Evolutionary conservation across 1,140 invertebrate species (phyloP), one percentile per base, ranked within the genome.

Genomic region (Achroia grisella): DNA sequence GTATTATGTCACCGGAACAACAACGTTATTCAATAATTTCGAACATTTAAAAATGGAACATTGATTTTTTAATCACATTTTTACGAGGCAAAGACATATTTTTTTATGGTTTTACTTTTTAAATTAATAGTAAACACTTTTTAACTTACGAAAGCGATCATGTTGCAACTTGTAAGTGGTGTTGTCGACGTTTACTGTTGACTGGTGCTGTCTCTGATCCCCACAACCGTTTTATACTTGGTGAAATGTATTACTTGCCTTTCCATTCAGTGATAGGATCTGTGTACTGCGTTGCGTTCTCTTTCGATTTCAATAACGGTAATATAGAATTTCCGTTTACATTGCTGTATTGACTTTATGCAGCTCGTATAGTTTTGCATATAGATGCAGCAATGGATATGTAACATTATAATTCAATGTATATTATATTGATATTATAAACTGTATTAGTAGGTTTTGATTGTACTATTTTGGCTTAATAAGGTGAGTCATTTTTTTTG

Each of bases 101-200:
- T 23, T 23, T 23, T 23, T 23, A 6, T 3, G 2, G 17, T 23
- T 23, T 23, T 23, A n/a, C 17, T 23, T 23, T 3, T 23, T 3
- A 23, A 23, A 23, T 23, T 3, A 3, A 6, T 23, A 3, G 17
- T 3, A 23, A n/a, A n/a, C n/a, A n/a, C n/a, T n/a, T n/a, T n/a
- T n/a, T 36, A 28, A 84, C 80, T 84, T 79, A 84, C 80, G 56
- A 80, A 68, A 52, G 72, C 76, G 66, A 84, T 81, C 80, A 84
- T 84, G 77, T 82, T 80, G 80, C 44, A 53, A 34, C 48, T 62
- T 58, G 74, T 79, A 57, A 67, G 44, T 75, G 69, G 37, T 57
- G 59, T 62, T 65, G 68, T 60, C 60, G 71, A 69, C 67, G 66
- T 68, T 64, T 54, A 50, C 56, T 71, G 54, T 58, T 74, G 69